phyloP scores from a whole-genome alignment of 2,113 vertebrate species.

The Callocephalon fimbriatum region DNA sequence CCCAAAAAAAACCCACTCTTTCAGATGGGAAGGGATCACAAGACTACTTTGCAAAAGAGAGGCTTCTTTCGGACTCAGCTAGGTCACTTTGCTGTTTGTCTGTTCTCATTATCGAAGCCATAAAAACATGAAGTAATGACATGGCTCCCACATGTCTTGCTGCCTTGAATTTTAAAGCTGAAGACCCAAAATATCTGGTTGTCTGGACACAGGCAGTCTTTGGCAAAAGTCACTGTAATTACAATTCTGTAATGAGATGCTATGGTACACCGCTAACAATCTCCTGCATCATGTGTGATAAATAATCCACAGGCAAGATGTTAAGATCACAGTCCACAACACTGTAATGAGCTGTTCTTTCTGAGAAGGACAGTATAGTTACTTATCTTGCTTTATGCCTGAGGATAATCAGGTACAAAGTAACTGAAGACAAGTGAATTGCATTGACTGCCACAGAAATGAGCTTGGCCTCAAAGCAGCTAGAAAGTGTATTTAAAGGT shows the following conservation, averaged over 20 bases:
- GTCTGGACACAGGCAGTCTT: neutral
- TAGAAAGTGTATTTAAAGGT: neutral
- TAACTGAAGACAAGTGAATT: neutral
- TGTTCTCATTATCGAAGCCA: neutral
- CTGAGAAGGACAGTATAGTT: neutral
- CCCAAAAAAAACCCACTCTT: neutral
- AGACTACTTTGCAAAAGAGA: neutral
- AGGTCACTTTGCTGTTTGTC: neutral
- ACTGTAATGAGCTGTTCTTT: neutral
- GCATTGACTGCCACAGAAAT: neutral
- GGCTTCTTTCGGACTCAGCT: neutral
- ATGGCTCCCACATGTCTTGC: neutral
- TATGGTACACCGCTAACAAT: neutral
- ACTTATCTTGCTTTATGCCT: neutral
- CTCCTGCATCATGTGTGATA: neutral
- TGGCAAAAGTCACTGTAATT: neutral
- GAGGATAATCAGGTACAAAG: neutral
- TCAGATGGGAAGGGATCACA: neutral
- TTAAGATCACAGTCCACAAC: neutral
- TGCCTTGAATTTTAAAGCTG: neutral
- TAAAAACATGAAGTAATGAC: neutral
- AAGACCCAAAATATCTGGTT: neutral
- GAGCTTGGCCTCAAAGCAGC: neutral
- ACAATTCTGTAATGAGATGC: neutral
- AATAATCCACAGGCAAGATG: neutral